Percentiles rank a stretch among this genome's conserved stretches.
phyloP scores from a whole-genome alignment of 2,113 vertebrate species.

The Clarias macrocephalus region DNA sequence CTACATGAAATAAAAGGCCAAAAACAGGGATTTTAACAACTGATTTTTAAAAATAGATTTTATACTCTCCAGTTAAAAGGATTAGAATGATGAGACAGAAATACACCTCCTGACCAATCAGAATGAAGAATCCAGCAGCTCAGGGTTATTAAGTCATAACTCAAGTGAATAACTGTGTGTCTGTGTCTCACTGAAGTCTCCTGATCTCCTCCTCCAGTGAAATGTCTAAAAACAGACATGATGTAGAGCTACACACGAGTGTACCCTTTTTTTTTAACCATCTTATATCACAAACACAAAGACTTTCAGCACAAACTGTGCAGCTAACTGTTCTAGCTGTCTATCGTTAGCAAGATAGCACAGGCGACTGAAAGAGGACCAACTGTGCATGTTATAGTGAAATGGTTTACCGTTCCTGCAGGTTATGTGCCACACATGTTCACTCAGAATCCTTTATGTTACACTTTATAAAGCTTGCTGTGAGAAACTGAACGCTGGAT shows the following conservation, averaged over 20 bases:
- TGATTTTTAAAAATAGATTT: too few species aligned
- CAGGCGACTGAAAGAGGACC: background rate
- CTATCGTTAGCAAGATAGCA: background rate
- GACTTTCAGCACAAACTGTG: background rate
- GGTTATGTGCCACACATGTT: slow-evolving; percentile 24
- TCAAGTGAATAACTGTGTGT: background rate
- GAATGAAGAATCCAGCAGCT: background rate
- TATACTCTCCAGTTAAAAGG: too few species aligned
- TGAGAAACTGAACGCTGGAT: background rate
- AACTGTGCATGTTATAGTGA: background rate
- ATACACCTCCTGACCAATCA: slow-evolving; percentile 16
- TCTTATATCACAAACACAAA: background rate
- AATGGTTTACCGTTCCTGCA: slow-evolving; percentile 12
- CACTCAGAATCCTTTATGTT: background rate
- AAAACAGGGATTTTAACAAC: too few species aligned
- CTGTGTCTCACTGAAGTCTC: background rate
- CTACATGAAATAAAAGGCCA: background rate
- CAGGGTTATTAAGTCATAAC: background rate
- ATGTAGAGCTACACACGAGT: background rate
- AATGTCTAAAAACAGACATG: background rate
- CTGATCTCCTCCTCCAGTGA: background rate
- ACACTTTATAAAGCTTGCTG: too few species aligned
- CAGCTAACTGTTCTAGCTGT: background rate
- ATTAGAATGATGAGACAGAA: too few species aligned
- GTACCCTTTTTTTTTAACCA: background rate